These are phyloP conservation scores for Thunnus albacares DNA, from an alignment of 2,797 vertebrate genomes.

Conservation along the genomic window DNA sequence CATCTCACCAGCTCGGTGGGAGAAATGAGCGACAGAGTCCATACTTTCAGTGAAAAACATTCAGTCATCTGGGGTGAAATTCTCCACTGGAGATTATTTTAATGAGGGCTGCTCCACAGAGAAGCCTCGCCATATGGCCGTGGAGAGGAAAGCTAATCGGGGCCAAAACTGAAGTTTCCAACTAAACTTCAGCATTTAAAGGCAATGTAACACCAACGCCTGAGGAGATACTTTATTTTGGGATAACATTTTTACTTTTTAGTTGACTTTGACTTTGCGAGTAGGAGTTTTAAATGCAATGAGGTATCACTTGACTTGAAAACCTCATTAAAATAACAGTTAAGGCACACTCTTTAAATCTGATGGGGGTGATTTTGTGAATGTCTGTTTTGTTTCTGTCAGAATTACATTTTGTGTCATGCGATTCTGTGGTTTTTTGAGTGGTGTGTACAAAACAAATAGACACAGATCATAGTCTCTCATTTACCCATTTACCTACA, in stretches of 20 bases:
- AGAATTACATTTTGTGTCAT: background rate
- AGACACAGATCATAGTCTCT: background rate
- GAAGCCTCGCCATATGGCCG: slow-evolving; percentile 8
- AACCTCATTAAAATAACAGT: no score
- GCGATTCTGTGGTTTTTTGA: background rate
- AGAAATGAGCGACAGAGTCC: slow-evolving; percentile 16
- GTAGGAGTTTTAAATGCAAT: slow-evolving; percentile 1
- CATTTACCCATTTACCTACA: no score
- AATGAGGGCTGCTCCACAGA: slow-evolving; percentile 44
- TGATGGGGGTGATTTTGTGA: no score
- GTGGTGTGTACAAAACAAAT: background rate
- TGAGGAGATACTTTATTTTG: background rate
- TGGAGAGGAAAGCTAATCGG: slow-evolving; percentile 1
- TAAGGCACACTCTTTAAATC: no score
- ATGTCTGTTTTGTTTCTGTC: no score
- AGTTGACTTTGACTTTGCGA: background rate
- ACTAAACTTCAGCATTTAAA: slow-evolving; percentile 9
- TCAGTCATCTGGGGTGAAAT: slow-evolving; percentile 30
- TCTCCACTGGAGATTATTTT: slow-evolving; percentile 56
- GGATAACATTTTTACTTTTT: background rate
- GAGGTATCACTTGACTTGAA: slow-evolving; percentile 1
- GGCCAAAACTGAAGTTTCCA: slow-evolving; percentile 13
- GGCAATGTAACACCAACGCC: background rate
- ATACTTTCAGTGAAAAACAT: slow-evolving; percentile 35
- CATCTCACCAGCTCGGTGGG: slow-evolving; percentile 26